A percentile compares a stretch with the other conserved stretches of the same genome.
phyloP scores from a whole-genome alignment of 1,140 invertebrate genomes.

The Hycleus phaleratus region DNA sequence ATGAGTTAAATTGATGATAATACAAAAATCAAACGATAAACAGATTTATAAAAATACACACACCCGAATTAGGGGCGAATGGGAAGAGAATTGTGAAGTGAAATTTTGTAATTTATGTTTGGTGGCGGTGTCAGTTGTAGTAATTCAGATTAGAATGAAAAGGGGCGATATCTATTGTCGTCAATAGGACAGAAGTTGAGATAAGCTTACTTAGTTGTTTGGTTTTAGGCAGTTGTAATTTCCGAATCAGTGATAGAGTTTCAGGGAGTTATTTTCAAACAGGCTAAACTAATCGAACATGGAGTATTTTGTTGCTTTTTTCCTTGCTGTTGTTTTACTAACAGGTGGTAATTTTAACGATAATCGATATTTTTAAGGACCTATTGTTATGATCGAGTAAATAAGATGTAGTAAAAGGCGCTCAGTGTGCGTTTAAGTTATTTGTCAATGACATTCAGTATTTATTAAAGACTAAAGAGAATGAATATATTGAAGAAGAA shows the following conservation, averaged over 20 bases:
- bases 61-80: no score
- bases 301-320: no score
- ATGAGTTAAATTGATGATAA: no score
- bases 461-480: constrained; percentile 31
- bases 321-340: no score
- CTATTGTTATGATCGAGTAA: constrained; percentile 11
- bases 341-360: background rate
- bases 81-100: no score
- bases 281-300: no score
- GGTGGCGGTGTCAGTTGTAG: background rate
- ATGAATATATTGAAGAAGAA: no score
- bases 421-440: constrained; percentile 30
- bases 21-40: no score
- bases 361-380: background rate
- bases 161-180: constrained; percentile 7
- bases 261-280: background rate
- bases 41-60: no score
- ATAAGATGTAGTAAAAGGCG: constrained; percentile 28
- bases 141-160: constrained; percentile 17
- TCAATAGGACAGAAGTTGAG: background rate
- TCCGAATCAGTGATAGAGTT: constrained; percentile 14
- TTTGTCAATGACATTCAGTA: constrained; percentile 36
- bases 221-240: constrained; percentile 14
- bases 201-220: constrained; percentile 9
- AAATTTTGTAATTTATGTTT: constrained; percentile 17